Base-by-base conservation (phyloP, 2,888 invertebrate genomes). In the Panopea generosa region DNA sequence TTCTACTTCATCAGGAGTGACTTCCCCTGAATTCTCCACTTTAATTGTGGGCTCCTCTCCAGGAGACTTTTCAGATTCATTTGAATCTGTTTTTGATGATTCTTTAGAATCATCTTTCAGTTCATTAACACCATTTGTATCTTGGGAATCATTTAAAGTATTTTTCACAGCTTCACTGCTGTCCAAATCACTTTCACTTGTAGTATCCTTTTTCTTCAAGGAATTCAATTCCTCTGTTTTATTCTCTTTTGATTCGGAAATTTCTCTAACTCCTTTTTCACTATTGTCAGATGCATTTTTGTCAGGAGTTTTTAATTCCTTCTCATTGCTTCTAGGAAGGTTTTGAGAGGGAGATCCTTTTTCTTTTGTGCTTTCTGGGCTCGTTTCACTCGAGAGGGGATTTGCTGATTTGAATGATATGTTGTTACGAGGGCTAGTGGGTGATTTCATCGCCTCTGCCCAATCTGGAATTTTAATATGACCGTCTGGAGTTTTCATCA, bases 401-500 rank as follows among this genome's bases (percentile, higher is more conserved):
- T 66, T 77, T 20, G 65, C 74, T 29, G 77, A 76, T 38, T 67
- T 73, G 22, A 70, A 67, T 60, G 75, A 78, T 65, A 75, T 61
- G 67, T 78, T 70, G 47, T 65, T 68, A 16, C 70, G 53, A 40
- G 66, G 57, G 43, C 72, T 67, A 16, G 66, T 53, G 38, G 81
- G 81, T 7, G 85, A 72, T 49, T 81, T 81, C 81, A 81, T 81
- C 20, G 71, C 81, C 20, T 67, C 81, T n/a, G 83, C 85, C 88
- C 86, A 87, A 65, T 87, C 82, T n/a, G 76, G 61, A 16, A 83
- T 82, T 65, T 86, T 83, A 9, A 82, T 82, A 77, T 83, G 84
- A 49, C 80, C 85, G 18, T 82, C 77, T 2, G 86, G 87, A 6
- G 87, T 85, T 56, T 84, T 87, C 81, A 86, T 76, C 60, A 87